Base-by-base conservation (phyloP, 2,888 invertebrate genomes). In the Lasioglossum oenotherae region DNA sequence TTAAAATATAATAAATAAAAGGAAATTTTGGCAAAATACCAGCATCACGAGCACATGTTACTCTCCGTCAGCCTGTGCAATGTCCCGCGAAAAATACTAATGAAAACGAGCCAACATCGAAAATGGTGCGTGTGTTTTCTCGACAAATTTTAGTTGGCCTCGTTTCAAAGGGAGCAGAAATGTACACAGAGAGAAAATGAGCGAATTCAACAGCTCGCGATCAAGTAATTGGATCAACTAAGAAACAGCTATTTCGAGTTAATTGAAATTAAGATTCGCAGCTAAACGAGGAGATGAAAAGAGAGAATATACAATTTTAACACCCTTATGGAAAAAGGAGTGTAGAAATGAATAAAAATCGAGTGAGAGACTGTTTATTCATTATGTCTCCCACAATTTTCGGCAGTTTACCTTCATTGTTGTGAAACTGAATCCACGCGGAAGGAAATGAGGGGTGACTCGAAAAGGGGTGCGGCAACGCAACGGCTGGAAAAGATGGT, bases 1-100 rank as follows among this genome's bases (percentile, higher is more conserved):
- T 67, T 35, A 67, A 67, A 67, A 35, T 67, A 67, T 35, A 67
- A 35, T 67, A 67, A 67, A 67, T 67, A 67, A 67, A 67, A 41
- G 19, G 6, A 69, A 69, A 41, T 69, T 19, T 35, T 69, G 35
- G 69, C 41, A 0, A 12, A 23, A 10, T 12, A 6, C 69, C 69
- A 69, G 38, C 69, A 23, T 23, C 31, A 23, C 27, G 10, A 4
- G 49, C 49, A 73, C 73, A 35, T 73, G 73, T 73, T 73, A 49
- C 73, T 49, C 49, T 49, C 31, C 73, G 23, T 73, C 31, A 19
- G 35, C 1, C 19, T 23, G 19, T 35, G 46, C 19, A 35, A 31
- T 35, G 23, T 31, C 1, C 49, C 23, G 49, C 46, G 31, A 73
- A 73, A 44, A 73, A 73, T 64, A 31, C 31, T 46, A 19, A 46